Evolutionary conservation across 1,140 invertebrate genomes (phyloP).

Genomic region (Bombus superbus): DNA sequence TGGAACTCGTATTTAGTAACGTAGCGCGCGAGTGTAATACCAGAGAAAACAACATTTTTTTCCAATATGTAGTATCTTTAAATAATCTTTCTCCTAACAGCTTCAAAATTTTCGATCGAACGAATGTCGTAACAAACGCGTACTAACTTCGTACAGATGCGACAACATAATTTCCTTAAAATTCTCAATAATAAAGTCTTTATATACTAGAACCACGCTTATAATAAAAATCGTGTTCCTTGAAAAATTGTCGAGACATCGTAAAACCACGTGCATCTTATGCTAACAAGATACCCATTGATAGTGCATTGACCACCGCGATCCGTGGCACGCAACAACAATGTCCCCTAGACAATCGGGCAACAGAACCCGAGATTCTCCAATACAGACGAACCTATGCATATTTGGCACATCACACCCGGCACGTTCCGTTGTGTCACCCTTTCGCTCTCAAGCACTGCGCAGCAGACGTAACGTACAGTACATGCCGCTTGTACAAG

Average conservation of each 20-base stretch:
- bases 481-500: constrained; percentile 35
- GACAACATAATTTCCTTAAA: neutral
- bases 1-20: neutral
- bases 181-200: neutral
- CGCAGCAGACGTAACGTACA: constrained; percentile 31
- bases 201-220: too few species aligned
- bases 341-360: constrained; percentile 15
- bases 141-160: too few species aligned
- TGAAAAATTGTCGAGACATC: neutral
- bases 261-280: constrained; percentile 6
- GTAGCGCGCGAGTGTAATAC: neutral
- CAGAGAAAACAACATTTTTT: too few species aligned
- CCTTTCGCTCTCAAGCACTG: constrained; percentile 36
- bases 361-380: constrained; percentile 36
- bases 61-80: too few species aligned
- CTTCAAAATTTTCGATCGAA: neutral
- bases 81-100: neutral
- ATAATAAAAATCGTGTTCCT: neutral
- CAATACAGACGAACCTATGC: constrained; percentile 44
- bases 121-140: too few species aligned
- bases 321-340: constrained; percentile 36
- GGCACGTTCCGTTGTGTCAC: constrained; percentile 53
- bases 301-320: constrained; percentile 12
- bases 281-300: neutral
- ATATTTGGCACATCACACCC: constrained; percentile 54